A percentile compares a stretch with the other conserved stretches of the same genome.
phyloP scores from a whole-genome alignment of 2,888 invertebrate genomes.

The Zonitis immaculata region DNA sequence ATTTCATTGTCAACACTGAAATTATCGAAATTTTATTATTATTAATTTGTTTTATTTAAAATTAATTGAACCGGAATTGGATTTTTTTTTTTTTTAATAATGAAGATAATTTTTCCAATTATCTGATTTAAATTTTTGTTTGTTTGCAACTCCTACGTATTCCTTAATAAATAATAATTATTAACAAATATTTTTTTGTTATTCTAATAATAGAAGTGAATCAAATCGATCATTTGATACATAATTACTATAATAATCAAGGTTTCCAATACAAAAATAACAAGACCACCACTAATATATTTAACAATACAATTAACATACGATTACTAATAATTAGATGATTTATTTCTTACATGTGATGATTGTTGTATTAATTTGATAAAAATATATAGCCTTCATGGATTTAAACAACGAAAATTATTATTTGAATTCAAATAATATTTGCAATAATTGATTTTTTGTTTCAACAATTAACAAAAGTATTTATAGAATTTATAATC shows the following conservation, averaged over 20 bases:
- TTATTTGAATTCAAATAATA: too few species aligned
- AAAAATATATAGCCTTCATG: too few species aligned
- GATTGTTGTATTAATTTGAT: neutral
- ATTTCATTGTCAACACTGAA: too few species aligned
- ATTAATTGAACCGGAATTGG: too few species aligned
- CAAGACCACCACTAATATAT: neutral
- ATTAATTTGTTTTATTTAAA: too few species aligned
- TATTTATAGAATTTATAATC: neutral
- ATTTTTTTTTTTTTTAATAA: too few species aligned
- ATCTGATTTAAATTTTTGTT: neutral
- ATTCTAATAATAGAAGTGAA: neutral
- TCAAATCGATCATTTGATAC: neutral
- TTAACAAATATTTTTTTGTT: neutral
- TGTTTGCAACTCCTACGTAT: neutral
- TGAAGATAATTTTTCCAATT: neutral
- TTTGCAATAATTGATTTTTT: too few species aligned
- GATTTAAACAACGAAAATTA: too few species aligned
- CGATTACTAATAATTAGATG: neutral
- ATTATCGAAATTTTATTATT: too few species aligned
- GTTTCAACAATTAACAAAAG: neutral
- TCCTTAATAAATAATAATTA: neutral
- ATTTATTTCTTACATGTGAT: neutral
- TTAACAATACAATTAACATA: conserved; percentile 1
- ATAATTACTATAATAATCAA: neutral
- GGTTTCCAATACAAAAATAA: neutral